These are phyloP conservation scores for Tetheella fluctuosa DNA, from an alignment of 2,888 invertebrate genomes.

Conservation along the genomic window DNA sequence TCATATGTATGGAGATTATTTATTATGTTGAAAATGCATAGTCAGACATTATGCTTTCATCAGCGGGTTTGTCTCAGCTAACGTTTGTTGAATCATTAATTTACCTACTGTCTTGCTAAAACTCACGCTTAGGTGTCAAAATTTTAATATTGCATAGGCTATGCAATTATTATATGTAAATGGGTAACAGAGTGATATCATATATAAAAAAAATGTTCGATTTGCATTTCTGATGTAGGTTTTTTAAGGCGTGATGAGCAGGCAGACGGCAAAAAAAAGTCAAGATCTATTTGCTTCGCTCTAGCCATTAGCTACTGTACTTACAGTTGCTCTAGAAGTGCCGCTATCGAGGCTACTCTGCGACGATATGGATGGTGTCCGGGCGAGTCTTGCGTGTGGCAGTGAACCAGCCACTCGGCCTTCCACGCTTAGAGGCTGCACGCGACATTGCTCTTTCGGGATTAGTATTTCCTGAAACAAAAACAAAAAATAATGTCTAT, in stretches of 20 bases:
- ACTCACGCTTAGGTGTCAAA: too few species aligned
- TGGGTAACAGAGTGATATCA: too few species aligned
- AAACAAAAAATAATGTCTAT: background rate
- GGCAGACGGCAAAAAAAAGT: too few species aligned
- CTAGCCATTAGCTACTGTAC: slow-evolving; percentile 27
- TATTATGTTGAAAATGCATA: too few species aligned
- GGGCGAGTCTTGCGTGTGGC: slow-evolving; percentile 89
- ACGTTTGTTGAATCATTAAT: slow-evolving; percentile 2
- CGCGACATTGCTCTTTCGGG: slow-evolving; percentile 76
- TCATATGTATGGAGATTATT: too few species aligned
- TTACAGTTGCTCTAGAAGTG: slow-evolving; percentile 84
- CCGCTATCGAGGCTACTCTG: slow-evolving; percentile 93
- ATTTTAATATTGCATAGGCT: too few species aligned
- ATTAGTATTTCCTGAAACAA: slow-evolving; percentile 76
- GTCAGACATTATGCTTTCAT: too few species aligned
- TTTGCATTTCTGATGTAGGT: too few species aligned
- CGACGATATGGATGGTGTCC: slow-evolving; percentile 92
- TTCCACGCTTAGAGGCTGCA: slow-evolving; percentile 83
- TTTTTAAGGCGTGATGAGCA: too few species aligned
- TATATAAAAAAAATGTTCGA: too few species aligned
- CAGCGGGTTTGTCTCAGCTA: background rate
- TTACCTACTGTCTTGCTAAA: too few species aligned
- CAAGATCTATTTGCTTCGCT: background rate
- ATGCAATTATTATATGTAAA: too few species aligned
- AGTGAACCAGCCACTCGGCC: slow-evolving; percentile 82